Conservation (phyloP, 2,888 invertebrate species). For the Choristoneura rosaceana region DNA sequence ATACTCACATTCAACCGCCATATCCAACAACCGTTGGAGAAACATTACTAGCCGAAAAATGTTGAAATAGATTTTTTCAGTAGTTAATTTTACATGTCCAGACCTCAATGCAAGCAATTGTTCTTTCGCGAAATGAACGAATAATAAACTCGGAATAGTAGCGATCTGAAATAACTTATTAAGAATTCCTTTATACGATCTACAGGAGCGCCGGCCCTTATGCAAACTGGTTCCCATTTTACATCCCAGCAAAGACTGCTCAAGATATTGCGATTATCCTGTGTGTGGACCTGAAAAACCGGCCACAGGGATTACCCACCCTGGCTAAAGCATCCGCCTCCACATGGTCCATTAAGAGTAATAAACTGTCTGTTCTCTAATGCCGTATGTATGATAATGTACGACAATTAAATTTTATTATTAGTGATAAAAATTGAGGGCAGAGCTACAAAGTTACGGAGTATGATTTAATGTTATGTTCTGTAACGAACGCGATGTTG, state of each 20-base stretch:
- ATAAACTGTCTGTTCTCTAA: conserved; percentile 37
- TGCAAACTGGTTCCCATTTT: conserved; percentile 11
- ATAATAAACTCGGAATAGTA: neutral
- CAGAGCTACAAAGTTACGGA: conserved; percentile 36
- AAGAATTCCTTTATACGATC: neutral
- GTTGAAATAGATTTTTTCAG: neutral
- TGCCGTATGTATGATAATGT: conserved; percentile 30
- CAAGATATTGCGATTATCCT: neutral
- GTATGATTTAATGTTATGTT: conserved; percentile 37
- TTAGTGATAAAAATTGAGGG: conserved; percentile 41
- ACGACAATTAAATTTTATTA: conserved; percentile 39
- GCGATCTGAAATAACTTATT: neutral
- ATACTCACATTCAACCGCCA: neutral
- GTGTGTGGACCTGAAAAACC: conserved; percentile 3
- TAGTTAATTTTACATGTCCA: neutral
- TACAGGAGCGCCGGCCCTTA: neutral
- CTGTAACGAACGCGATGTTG: conserved; percentile 36
- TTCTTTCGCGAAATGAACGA: neutral
- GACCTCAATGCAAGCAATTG: neutral
- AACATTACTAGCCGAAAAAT: no score
- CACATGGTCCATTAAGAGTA: conserved; percentile 27
- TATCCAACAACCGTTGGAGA: neutral
- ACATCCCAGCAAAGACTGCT: neutral
- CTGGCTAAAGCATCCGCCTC: conserved; percentile 19
- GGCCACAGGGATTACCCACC: neutral